Base-by-base conservation (phyloP, 2,888 invertebrate genomes). In the Chironomus riparius region DNA sequence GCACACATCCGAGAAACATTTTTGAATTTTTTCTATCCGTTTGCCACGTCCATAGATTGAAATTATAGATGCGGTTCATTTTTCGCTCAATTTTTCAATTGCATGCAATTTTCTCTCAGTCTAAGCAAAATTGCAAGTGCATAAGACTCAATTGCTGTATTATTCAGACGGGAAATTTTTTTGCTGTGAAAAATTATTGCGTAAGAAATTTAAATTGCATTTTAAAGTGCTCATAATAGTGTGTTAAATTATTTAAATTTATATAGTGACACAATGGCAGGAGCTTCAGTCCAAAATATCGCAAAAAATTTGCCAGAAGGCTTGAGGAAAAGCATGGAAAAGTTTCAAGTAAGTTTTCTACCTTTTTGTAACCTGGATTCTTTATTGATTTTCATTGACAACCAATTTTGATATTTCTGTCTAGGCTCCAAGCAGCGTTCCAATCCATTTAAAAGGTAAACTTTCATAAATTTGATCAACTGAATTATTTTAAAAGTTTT, bases 371-470 rank as follows among this genome's bases (percentile, higher is more conserved):
- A 38, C 38, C 38, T 56, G 21, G 76, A 22, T 1, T 28, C 28
- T 47, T 75, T 38, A 73, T 74, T 70, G 71, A 68, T 76, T 28
- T 75, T 68, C 65, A 28, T 76, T 56, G 18, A 56, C n/a, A 56
- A 56, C 7, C 18, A 56, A 56, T 5, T 61, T n/a, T 28, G 3
- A 47, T 79, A 79, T n/a, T 71, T 68, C 48, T 18, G n/a, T 38
- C 7, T 21, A 84, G 84, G 83, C 82, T 24, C 79, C 79, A 24
- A 84, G 82, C 76, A 80, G 81, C 77, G 70, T 84, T 68, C 84
- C 84, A 0, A 81, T 84, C 15, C 83, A 82, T 24, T 78, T 84
- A 22, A 84, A 84, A 78, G 85, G 76, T 76, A 13, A 68, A 70
- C 13, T 50, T n/a, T 18, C 10, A 24, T 24, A 61, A 71, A 21